Percentiles rank a stretch among this genome's conserved stretches.
Evolutionary conservation across 1,140 invertebrate genomes (phyloP).

Genomic region (Dendroctonus valens): DNA sequence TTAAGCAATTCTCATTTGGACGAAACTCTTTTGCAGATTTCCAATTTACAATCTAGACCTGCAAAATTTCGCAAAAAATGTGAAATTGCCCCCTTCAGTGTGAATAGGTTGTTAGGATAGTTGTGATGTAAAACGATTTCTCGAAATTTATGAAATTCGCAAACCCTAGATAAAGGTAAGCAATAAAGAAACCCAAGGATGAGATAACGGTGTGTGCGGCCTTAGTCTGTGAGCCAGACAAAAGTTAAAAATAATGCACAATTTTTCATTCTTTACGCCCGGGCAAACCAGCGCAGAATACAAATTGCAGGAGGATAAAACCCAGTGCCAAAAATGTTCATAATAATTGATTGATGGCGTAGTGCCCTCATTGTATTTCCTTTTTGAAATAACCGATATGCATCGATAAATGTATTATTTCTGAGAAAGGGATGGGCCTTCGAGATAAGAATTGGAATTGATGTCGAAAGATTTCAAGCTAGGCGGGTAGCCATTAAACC

Average conservation of each 20-base stretch:
- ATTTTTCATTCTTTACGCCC: constrained; percentile 27
- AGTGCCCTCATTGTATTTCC: constrained; percentile 21
- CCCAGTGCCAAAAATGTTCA: constrained; percentile 24
- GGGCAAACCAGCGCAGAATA: constrained; percentile 15
- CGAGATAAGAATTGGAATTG: constrained; percentile 13
- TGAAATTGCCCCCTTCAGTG: no score
- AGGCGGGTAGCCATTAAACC: no score
- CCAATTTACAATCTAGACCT: no score
- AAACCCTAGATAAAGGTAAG: constrained; percentile 5
- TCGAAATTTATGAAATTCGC: no score
- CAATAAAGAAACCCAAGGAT: constrained; percentile 6
- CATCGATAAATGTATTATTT: constrained; percentile 29
- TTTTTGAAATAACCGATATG: constrained; percentile 21
- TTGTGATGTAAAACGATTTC: no score
- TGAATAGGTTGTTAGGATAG: no score
- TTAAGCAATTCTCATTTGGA: no score
- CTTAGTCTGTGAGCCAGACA: constrained; percentile 7
- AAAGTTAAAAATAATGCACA: constrained; percentile 25
- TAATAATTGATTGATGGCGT: constrained; percentile 28
- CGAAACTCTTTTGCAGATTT: no score
- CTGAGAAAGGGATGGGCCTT: constrained; percentile 22
- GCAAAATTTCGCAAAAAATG: no score
- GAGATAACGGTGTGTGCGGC: constrained; percentile 3
- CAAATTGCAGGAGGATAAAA: constrained; percentile 26
- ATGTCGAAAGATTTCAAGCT: no score